Base-by-base conservation (phyloP, 92 coral and sea anemone species). In the Epizoanthus ramosus region DNA sequence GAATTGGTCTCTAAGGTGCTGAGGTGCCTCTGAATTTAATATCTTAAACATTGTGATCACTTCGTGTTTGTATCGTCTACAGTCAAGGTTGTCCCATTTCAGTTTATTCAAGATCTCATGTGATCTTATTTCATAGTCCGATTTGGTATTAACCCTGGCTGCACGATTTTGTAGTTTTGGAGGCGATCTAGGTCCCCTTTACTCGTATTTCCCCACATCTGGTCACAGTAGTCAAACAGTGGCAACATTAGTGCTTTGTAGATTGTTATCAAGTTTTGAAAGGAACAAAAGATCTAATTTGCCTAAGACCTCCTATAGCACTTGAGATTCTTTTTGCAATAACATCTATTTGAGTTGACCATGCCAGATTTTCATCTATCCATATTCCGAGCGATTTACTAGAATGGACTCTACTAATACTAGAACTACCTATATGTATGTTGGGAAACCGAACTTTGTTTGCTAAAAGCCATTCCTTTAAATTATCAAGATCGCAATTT, bases 381-480 rank as follows among this genome's bases (percentile, higher is more conserved):
- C 76, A 41, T 7, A 77, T 66, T 21, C 77, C 84, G 45, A 57
- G 77, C 47, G 28, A 31, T 37, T 67, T 66, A 22, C 80, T 63
- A 57, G 63, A 56, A 22, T 66, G 7, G 13, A 86, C 85, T 24
- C 85, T 86, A 16, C 14, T 67, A 23, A 67, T 24, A 33, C 43
- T 33, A 17, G 85, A 71, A 2, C 74, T 74, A 43, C 85, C 67
- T 7, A 60, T 85, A n/a, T 47, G 84, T 10, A 85, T 56, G 19
- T 33, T 77, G 15, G 79, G 88, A 37, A n/a, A n/a, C n/a, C n/a
- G n/a, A n/a, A n/a, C n/a, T n/a, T 66, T 66, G 71, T 66, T 66
- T 21, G 71, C 71, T 66, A 57, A 57, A 41, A 41, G 45, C 45
- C 45, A 41, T 28, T 0, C 1, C 31, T 28, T 28, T 28, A 28